Evolutionary conservation across 2,888 invertebrate genomes (phyloP).

Genomic region (Apotomis capreana): DNA sequence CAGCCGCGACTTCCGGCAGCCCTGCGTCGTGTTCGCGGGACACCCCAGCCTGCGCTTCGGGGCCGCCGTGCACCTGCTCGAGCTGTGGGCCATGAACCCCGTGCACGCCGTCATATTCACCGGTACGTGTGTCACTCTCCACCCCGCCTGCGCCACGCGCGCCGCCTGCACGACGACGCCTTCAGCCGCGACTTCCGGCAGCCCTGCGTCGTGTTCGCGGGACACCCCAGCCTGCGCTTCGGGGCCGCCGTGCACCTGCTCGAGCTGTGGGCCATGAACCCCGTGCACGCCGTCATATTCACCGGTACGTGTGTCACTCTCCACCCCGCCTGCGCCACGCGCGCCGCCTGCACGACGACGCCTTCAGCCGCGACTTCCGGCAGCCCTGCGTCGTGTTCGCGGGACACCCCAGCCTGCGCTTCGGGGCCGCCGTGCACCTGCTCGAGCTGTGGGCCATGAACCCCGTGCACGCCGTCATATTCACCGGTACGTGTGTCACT

Average conservation of each 20-base stretch:
- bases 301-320: too few relatives aligned
- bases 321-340: too few relatives aligned
- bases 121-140: conserved; percentile 66
- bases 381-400: conserved; percentile 98
- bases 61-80: conserved; percentile 98
- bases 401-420: conserved; percentile 97
- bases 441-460: conserved; percentile 97
- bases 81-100: conserved; percentile 95
- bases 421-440: conserved; percentile 98
- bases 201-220: conserved; percentile 98
- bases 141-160: too few relatives aligned
- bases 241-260: conserved; percentile 99
- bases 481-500: neutral
- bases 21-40: conserved; percentile 98
- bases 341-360: too few relatives aligned
- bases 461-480: conserved; percentile 93
- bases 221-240: conserved; percentile 97
- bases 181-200: conserved; percentile 89
- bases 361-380: conserved; percentile 89
- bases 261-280: conserved; percentile 96
- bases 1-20: conserved; percentile 89
- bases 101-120: conserved; percentile 97
- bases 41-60: conserved; percentile 98
- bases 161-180: conserved; percentile 52
- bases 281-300: conserved; percentile 92